A percentile compares a stretch with the other conserved stretches of the same genome.
Evolutionary conservation across 2,888 invertebrate species (phyloP).

Genomic region (Hydriomena furcata): DNA sequence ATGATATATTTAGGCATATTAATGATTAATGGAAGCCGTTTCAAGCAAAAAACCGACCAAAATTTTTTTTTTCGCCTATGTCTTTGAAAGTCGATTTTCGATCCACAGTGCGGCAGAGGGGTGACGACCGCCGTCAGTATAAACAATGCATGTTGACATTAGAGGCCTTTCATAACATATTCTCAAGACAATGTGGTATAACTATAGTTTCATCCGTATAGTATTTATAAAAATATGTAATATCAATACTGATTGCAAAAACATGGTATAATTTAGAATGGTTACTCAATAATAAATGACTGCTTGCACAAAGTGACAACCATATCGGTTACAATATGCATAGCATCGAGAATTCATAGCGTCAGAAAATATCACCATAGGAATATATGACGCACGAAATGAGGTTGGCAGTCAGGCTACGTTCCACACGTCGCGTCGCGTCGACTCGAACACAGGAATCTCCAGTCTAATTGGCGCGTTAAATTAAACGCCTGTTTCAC

Average conservation of each 20-base stretch:
- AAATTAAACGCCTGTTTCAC: constrained; percentile 75
- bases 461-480: constrained; percentile 67
- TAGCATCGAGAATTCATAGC: constrained; percentile 1
- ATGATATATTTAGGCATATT: too few species aligned
- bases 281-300: not conserved
- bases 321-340: too few species aligned
- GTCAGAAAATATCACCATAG: constrained; percentile 12
- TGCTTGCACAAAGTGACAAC: not conserved
- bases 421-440: constrained; percentile 37
- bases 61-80: too few species aligned
- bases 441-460: constrained; percentile 52
- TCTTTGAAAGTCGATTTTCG: too few species aligned
- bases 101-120: constrained; percentile 7
- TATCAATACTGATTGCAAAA: too few species aligned
- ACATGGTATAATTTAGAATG: not conserved
- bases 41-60: too few species aligned
- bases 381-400: constrained; percentile 19
- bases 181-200: too few species aligned
- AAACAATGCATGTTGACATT: constrained; percentile 11
- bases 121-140: constrained; percentile 24
- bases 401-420: constrained; percentile 39
- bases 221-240: too few species aligned
- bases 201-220: too few species aligned
- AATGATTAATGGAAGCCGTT: too few species aligned
- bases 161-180: constrained; percentile 4